A percentile compares a stretch with the other conserved stretches of the same genome.
Conservation (phyloP, 2,888 invertebrate species). For the Thecophora atra region DNA sequence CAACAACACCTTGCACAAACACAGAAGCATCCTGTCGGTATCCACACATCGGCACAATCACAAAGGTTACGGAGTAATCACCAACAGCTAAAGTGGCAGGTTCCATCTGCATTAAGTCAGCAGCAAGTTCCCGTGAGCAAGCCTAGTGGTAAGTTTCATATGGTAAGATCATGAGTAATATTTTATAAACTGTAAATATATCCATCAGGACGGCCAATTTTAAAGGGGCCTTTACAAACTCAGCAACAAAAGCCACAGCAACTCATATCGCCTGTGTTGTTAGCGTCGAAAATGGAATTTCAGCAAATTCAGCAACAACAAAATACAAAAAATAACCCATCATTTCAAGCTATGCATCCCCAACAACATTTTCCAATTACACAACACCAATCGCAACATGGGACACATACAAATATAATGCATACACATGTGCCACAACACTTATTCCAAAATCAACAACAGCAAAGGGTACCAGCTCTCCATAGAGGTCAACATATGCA, state of each 20-base stretch:
- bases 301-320: constrained; percentile 58
- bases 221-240: constrained; percentile 57
- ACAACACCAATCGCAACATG: constrained; percentile 56
- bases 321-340: too few species aligned
- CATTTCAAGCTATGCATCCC: constrained; percentile 45
- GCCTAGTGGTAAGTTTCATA: constrained; percentile 53
- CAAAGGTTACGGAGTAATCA: constrained; percentile 46
- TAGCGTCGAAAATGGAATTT: constrained; percentile 54
- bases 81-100: constrained; percentile 46
- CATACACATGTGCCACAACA: constrained; percentile 61
- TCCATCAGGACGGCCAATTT: constrained; percentile 61
- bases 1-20: constrained; percentile 43
- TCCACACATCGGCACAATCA: constrained; percentile 45
- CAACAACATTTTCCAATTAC: constrained; percentile 42
- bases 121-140: constrained; percentile 46
- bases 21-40: constrained; percentile 41
- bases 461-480: constrained; percentile 52
- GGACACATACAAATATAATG: constrained; percentile 49
- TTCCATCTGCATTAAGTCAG: constrained; percentile 35
- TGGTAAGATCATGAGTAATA: not conserved
- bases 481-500: constrained; percentile 53
- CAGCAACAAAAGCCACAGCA: constrained; percentile 34
- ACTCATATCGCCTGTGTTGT: constrained; percentile 49
- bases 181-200: not conserved
- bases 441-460: constrained; percentile 53